phyloP scores from a whole-genome alignment of 2,113 vertebrate species.

The Oxygymnocypris stewartii region DNA sequence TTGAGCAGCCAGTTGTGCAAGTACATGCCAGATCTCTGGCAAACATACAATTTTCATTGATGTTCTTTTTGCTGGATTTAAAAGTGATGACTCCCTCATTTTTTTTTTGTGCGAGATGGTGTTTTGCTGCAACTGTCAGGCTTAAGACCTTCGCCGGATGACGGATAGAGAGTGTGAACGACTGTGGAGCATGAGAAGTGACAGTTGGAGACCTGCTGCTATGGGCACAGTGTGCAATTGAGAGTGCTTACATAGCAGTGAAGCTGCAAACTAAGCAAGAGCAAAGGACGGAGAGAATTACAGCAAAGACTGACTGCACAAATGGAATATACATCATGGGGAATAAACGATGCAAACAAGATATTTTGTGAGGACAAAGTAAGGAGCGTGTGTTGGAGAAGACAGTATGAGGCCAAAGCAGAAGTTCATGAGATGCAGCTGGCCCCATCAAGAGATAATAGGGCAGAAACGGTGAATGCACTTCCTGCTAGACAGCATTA shows the following conservation, averaged over 20 bases:
- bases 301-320: slow-evolving; percentile 13
- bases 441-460: not conserved
- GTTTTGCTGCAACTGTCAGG: slow-evolving; percentile 35
- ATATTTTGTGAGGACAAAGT: not conserved
- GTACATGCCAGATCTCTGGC: slow-evolving; percentile 24
- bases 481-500: slow-evolving; percentile 1
- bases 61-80: slow-evolving; percentile 36
- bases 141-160: slow-evolving; percentile 13
- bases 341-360: slow-evolving; percentile 21
- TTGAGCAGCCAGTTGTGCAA: slow-evolving; percentile 22
- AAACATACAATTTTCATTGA: slow-evolving; percentile 8
- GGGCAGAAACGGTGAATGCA: not conserved
- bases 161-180: slow-evolving; percentile 40
- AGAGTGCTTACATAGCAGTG: slow-evolving; percentile 43
- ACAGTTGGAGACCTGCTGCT: slow-evolving; percentile 41
- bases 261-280: slow-evolving; percentile 41
- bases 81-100: slow-evolving; percentile 33
- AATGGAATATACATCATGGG: slow-evolving; percentile 18
- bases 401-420: not conserved
- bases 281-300: slow-evolving; percentile 31
- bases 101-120: slow-evolving; percentile 10
- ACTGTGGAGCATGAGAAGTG: slow-evolving; percentile 40
- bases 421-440: not conserved
- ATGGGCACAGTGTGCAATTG: slow-evolving; percentile 29
- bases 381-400: not conserved